Percentiles rank a stretch among this genome's conserved stretches.
Conservation (phyloP, 92 coral and sea anemone genomes). For the Chrysogorgia sp. region DNA sequence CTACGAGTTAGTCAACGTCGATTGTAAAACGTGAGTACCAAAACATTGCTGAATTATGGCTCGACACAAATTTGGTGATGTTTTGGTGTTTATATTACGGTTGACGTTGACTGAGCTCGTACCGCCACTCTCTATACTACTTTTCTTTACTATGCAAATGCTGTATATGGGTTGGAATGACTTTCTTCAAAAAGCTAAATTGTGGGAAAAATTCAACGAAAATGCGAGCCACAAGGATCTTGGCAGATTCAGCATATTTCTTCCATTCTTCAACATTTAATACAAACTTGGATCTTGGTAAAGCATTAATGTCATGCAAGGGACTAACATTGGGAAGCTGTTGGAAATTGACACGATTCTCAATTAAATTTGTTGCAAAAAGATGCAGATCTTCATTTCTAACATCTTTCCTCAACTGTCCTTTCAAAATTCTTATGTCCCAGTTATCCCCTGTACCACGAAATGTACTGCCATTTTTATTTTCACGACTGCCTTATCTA, state of each 20-base stretch:
- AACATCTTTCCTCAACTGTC: slow-evolving; percentile 30
- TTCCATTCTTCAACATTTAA: slow-evolving; percentile 33
- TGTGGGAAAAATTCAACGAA: too few relatives aligned
- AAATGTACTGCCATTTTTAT: slow-evolving; percentile 10
- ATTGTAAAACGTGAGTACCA: too few relatives aligned
- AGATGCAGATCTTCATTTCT: slow-evolving; percentile 37
- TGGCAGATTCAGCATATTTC: slow-evolving; percentile 17
- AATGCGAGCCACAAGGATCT: too few relatives aligned
- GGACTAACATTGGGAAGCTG: slow-evolving; percentile 28
- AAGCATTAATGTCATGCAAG: background rate
- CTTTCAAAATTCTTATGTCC: slow-evolving; percentile 61
- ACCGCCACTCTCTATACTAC: too few relatives aligned
- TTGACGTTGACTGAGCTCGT: too few relatives aligned
- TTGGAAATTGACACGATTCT: slow-evolving; percentile 15
- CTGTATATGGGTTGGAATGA: slow-evolving; percentile 22
- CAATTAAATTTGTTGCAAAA: slow-evolving; percentile 27
- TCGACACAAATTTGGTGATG: too few relatives aligned
- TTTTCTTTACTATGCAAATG: slow-evolving; percentile 9
- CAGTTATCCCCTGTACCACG: slow-evolving; percentile 76
- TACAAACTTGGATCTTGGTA: slow-evolving; percentile 10
- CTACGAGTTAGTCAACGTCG: too few relatives aligned
- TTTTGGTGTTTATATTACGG: too few relatives aligned
- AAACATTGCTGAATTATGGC: too few relatives aligned
- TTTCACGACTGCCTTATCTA: background rate
- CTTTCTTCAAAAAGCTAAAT: slow-evolving; percentile 14